Evolutionary conservation across 2,888 invertebrate genomes (phyloP), one percentile per base, ranked within the genome.

Genomic region (Eucriotettix oculatus): DNA sequence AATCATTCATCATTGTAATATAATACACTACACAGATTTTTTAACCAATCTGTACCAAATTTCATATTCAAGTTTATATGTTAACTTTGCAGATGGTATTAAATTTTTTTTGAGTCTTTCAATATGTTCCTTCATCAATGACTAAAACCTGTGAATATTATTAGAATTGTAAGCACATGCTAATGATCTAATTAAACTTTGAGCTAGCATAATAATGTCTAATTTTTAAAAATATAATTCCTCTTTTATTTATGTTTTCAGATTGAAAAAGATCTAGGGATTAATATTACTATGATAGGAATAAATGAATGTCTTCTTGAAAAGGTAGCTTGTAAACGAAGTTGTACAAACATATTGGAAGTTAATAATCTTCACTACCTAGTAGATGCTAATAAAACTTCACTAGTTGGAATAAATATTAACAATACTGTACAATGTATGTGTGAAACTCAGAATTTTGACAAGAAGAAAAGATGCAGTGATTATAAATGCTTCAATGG

Each of bases 351-450:
- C 66, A 68, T 68, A 12, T 69, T 79, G 12, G 70, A 71, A 60
- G 69, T 69, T 60, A 68, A 68, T 48, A 66, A 10, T 7, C 29
- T 42, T 42, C 73, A 72, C 0, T 71, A 72, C 60, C 68, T 79
- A 62, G 77, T 83, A 58, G 78, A 79, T 66, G 78, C 80, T 17
- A 83, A 82, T 68, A 73, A 75, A 48, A 80, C 81, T 0, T 74
- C 79, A 9, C 71, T 81, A 61, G 79, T 82, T 12, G 81, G 80
- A 16, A 77, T 82, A 3, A 73, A 77, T 52, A 75, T 79, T 1
- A 73, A 72, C 64, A 72, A 76, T 2, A 67, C 72, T 52, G 73
- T 78, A 0, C 72, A 74, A 60, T 78, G 78, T 66, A 69, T 69
- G 44, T 77, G 77, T 65, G 72, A 72, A 41, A 73, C 75, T 1